Base-by-base conservation (phyloP, 2,888 invertebrate genomes). In the Itoplectis maculator region DNA sequence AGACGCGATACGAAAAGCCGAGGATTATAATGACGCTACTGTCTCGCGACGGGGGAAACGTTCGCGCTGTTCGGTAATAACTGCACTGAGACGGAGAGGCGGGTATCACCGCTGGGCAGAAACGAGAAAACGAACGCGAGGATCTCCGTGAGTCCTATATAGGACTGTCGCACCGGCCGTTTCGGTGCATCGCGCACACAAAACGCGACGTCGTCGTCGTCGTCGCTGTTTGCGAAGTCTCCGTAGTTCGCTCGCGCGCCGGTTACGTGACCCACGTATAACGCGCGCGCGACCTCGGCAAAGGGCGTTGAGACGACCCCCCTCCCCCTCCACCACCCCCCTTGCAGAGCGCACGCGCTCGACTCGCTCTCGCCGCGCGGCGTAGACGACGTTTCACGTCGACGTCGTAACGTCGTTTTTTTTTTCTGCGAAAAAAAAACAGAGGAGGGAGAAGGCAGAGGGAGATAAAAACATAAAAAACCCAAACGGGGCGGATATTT, bases 241-340 rank as follows among this genome's bases (percentile, higher is more conserved):
- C 61, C 47, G 37, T 47, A 49, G 42, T 45, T 72, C 37, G 15
- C 59, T 54, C 54, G 68, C 37, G 15, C 59, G 63, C 54, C 61
- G 74, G 74, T 82, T 82, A 82, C 81, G 78, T 78, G 81, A 80
- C 70, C 80, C 80, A 70, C 69, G 75, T 70, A 56, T 63, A 63
- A 77, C 73, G 66, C 59, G 47, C 42, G 56, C 72, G 68, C 76
- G 82, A 82, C 82, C 82, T 79, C 82, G 82, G 82, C 54, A 79
- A 82, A 82, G 82, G 82, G 82, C 82, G 82, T 82, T 79, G 79
- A 82, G 82, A 82, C 76, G 79, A 72, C 75, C 73, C 69, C 79
- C 61, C 35, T 37, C 18, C 3, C 2, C 61, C 35, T 37, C 18
- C 79, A 82, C 76, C 76, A 72, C 75, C 73, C 74, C 79, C 29